These are phyloP conservation scores for Chlamydotis undulata DNA, from an alignment of 2,113 vertebrate species.

Conservation along the genomic window DNA sequence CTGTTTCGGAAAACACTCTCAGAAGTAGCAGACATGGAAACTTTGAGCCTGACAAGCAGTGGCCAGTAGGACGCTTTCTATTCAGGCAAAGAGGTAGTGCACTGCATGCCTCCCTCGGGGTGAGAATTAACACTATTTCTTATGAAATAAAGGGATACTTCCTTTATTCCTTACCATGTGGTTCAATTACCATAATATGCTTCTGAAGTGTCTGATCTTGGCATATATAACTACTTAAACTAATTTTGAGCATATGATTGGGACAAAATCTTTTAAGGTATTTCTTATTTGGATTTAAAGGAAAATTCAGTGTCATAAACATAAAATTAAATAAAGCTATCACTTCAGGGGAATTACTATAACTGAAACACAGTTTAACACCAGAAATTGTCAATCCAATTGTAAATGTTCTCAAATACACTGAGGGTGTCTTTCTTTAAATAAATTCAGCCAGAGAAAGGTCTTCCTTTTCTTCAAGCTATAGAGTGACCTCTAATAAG, in stretches of 20 bases:
- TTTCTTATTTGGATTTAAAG: background rate
- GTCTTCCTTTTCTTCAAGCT: conserved; percentile 42
- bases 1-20: background rate
- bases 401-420: background rate
- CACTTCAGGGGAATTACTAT: background rate
- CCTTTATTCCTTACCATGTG: background rate
- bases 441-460: conserved; percentile 1
- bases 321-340: background rate
- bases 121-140: background rate
- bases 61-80: background rate
- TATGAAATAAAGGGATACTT: accelerated
- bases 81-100: background rate
- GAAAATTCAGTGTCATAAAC: background rate
- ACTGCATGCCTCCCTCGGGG: background rate
- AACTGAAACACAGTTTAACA: background rate
- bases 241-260: background rate
- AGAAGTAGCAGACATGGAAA: background rate
- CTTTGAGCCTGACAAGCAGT: background rate
- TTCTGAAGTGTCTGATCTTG: background rate
- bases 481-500: background rate
- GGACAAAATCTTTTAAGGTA: background rate
- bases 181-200: background rate
- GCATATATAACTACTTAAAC: background rate
- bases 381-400: background rate
- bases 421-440: background rate